Base-by-base conservation (phyloP, 2,113 vertebrate species). In the Epinephelus moara region DNA sequence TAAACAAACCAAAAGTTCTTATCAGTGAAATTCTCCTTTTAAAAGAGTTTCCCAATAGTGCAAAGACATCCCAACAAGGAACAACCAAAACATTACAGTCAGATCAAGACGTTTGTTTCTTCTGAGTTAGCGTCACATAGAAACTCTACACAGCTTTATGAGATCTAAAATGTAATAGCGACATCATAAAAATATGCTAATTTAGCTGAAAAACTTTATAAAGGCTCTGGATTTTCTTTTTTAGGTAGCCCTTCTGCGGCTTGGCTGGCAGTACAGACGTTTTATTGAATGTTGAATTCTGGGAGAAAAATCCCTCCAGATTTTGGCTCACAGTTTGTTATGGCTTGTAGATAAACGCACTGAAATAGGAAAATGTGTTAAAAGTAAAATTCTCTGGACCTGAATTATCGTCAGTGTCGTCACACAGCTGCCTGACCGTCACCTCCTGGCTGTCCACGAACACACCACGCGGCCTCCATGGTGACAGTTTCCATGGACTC, bases 1-100 rank as follows among this genome's bases (percentile, higher is more conserved):
- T 11, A 4, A 73, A 81, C 66, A 80, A 81, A 71, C n/a, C 4
- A 61, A 8, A 75, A 70, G 56, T 52, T 18, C 30, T 12, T 6
- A 37, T 64, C 72, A 60, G 66, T 33, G 17, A 52, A 57, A 45
- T 64, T 49, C 2, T 14, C 14, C 8, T 52, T 50, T 57, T 60
- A n/a, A 74, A 62, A 78, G 2, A 66, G 18, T 81, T 71, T 55
- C 37, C 42, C 33, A 61, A 72, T 73, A 90, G 81, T 90, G 84
- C 82, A 90, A 92, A 90, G 30, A 88, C 68, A 71, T 83, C 75
- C 64, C 30, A 60, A 33, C 53, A 25, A 57, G 6, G 19, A 77
- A 82, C 61, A 25, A 33, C 4, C 1, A 11, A 8, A n/a, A 45
- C 52, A 40, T 47, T 8, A 55, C 1, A 33, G 13, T 73, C 49